These are phyloP conservation scores for Melospiza melodia DNA, from an alignment of 2,113 vertebrate species.

Conservation along the genomic window DNA sequence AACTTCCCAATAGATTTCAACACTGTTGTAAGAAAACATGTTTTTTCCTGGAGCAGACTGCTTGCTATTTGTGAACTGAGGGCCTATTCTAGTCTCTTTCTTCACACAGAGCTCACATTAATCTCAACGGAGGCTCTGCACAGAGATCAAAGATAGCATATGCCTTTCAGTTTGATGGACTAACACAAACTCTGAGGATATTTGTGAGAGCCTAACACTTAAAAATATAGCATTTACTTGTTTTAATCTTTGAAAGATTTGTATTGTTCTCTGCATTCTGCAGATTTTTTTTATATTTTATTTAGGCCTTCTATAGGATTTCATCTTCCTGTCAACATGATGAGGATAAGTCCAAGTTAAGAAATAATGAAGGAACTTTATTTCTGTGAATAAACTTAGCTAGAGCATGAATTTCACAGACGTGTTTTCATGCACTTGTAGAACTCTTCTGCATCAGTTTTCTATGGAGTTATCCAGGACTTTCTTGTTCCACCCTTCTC, in stretches of 20 bases:
- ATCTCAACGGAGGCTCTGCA: conserved; percentile 60
- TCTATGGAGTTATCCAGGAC: not conserved
- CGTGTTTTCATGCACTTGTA: not conserved
- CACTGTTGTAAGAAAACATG: conserved; percentile 49
- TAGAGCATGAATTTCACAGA: not conserved
- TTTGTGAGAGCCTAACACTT: conserved; percentile 40
- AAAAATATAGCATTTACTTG: conserved; percentile 22
- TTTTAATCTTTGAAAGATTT: conserved; percentile 34
- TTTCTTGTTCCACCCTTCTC: not conserved
- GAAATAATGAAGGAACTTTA: not conserved
- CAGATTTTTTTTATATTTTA: not conserved
- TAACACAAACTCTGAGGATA: conserved; percentile 51
- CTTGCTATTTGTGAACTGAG: conserved; percentile 63
- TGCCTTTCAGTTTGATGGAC: conserved; percentile 69
- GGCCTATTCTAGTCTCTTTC: conserved; percentile 65
- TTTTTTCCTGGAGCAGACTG: conserved; percentile 61
- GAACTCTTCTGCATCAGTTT: conserved; percentile 9
- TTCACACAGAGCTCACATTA: conserved; percentile 62
- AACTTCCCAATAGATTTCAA: conserved; percentile 39
- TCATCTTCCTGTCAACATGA: not conserved
- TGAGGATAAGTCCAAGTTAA: not conserved
- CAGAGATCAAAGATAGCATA: conserved; percentile 70
- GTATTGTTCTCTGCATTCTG: not conserved
- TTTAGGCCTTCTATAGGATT: conserved; percentile 1
- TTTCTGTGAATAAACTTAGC: not conserved